Conservation (phyloP, 1,140 invertebrate species). For the Drosophila oshimai region DNA sequence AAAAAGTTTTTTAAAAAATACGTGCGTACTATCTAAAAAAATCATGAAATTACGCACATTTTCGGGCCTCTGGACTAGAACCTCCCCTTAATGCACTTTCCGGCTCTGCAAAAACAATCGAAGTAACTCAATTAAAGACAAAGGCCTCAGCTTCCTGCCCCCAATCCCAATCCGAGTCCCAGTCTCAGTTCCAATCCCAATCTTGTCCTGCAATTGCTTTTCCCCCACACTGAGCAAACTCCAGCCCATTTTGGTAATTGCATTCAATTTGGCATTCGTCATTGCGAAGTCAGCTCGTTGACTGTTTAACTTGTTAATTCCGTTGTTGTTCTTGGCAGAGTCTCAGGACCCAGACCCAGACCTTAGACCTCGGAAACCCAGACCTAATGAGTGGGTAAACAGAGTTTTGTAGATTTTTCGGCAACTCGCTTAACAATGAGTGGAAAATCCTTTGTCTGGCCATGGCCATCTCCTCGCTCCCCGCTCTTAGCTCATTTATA, state of each 20-base stretch:
- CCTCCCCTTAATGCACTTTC: slow-evolving; percentile 34
- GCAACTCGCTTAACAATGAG: slow-evolving; percentile 35
- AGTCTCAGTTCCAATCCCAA: background rate
- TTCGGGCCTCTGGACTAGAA: too few species aligned
- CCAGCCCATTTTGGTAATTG: slow-evolving; percentile 59
- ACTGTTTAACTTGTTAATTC: slow-evolving; percentile 79
- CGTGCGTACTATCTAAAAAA: too few species aligned
- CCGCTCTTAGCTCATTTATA: slow-evolving; percentile 79
- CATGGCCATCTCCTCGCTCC: slow-evolving; percentile 3
- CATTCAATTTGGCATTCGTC: slow-evolving; percentile 59
- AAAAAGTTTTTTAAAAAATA: too few species aligned
- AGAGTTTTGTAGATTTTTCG: slow-evolving; percentile 48
- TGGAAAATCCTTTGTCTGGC: slow-evolving; percentile 70
- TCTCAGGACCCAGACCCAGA: background rate
- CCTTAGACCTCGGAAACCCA: too few species aligned
- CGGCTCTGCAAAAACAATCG: slow-evolving; percentile 45
- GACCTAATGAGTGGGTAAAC: slow-evolving; percentile 74
- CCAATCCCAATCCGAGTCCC: background rate
- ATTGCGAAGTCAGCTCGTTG: slow-evolving; percentile 53
- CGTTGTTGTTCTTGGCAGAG: slow-evolving; percentile 64
- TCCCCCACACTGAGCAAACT: background rate
- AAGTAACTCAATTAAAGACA: slow-evolving; percentile 63
- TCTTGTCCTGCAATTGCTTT: slow-evolving; percentile 7
- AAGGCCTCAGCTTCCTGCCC: slow-evolving; percentile 1
- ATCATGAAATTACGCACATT: too few species aligned